Evolutionary conservation across 2,888 invertebrate species (phyloP).

Genomic region (Falcaria lacertinaria): DNA sequence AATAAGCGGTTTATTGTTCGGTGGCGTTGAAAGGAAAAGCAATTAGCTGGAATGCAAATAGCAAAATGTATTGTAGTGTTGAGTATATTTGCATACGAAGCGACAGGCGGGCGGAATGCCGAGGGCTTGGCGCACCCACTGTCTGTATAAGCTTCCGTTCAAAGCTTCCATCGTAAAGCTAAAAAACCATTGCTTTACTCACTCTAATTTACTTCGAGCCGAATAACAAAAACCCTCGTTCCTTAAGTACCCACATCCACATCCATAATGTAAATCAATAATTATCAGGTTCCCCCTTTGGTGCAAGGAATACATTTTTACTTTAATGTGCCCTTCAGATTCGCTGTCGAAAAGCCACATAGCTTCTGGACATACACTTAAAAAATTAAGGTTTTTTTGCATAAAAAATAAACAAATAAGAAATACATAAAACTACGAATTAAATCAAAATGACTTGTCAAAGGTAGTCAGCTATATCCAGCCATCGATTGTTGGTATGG

Average conservation of each 20-base stretch:
- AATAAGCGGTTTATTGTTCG: slow-evolving; percentile 51
- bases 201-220: slow-evolving; percentile 13
- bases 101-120: slow-evolving; percentile 45
- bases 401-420: too few relatives aligned
- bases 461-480: too few relatives aligned
- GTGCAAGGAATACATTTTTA: neutral
- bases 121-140: slow-evolving; percentile 35
- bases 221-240: slow-evolving; percentile 12
- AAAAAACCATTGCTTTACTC: slow-evolving; percentile 38
- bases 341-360: too few relatives aligned
- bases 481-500: too few relatives aligned
- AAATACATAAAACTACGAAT: too few relatives aligned
- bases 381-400: too few relatives aligned
- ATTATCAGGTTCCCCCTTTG: slow-evolving; percentile 3
- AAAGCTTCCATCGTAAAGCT: slow-evolving; percentile 46
- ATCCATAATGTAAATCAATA: slow-evolving; percentile 6
- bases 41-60: slow-evolving; percentile 72
- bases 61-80: slow-evolving; percentile 63
- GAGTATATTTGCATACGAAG: slow-evolving; percentile 66
- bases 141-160: slow-evolving; percentile 46
- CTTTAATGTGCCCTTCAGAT: too few relatives aligned
- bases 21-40: slow-evolving; percentile 64
- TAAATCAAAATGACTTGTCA: too few relatives aligned
- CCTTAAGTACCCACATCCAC: slow-evolving; percentile 4
- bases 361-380: too few relatives aligned